Conservation (phyloP, 30 jellyfish, hydroid and myxozoan genomes). For the Hydra vulgaris region DNA sequence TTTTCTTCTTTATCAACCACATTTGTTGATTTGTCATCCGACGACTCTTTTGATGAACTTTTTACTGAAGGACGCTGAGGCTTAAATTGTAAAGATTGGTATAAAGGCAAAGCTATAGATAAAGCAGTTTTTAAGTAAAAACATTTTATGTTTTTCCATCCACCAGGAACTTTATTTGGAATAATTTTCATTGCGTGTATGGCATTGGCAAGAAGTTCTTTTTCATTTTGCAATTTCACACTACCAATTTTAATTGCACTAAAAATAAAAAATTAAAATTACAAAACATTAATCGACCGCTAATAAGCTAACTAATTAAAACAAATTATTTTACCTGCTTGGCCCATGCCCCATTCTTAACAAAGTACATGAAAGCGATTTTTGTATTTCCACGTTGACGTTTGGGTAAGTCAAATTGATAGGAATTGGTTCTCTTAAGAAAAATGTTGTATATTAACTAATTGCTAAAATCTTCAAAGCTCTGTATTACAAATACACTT, state of each 20-base stretch:
- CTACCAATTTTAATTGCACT: constrained; percentile 72
- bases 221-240: constrained; percentile 40
- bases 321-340: constrained; percentile 54
- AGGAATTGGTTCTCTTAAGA: constrained; percentile 85
- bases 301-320: background rate
- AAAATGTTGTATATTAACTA: background rate
- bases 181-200: constrained; percentile 28
- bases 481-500: constrained; percentile 1
- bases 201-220: constrained; percentile 53
- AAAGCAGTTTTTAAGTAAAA: constrained; percentile 67
- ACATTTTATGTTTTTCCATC: constrained; percentile 72
- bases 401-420: constrained; percentile 29
- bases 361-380: constrained; percentile 36
- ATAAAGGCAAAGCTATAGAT: constrained; percentile 78
- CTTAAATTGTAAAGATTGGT: constrained; percentile 32
- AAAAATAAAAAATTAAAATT: background rate
- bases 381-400: constrained; percentile 33
- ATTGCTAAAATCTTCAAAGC: background rate
- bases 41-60: background rate
- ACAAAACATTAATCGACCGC: background rate
- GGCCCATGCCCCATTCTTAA: constrained; percentile 86
- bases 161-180: constrained; percentile 67
- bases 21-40: background rate
- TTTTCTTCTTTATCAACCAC: background rate
- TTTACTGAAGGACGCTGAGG: background rate